phyloP scores from a whole-genome alignment of 2,888 invertebrate genomes.

The Dilophus febrilis region DNA sequence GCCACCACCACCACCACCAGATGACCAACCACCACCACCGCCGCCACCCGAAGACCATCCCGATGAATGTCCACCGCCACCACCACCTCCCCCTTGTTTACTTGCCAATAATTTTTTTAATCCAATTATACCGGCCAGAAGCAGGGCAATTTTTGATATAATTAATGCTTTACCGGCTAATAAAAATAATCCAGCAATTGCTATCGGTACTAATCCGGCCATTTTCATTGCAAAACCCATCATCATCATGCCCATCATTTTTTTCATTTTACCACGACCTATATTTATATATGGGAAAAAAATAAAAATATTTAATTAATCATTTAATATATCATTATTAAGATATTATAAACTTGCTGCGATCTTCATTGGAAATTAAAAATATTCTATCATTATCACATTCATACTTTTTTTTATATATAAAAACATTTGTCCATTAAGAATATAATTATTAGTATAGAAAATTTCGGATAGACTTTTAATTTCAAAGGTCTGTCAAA shows the following conservation, averaged over 20 bases:
- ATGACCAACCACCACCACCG: conserved; percentile 30
- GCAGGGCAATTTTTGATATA: conserved; percentile 57
- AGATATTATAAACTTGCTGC: too few relatives aligned
- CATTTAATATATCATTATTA: too few relatives aligned
- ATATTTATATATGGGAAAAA: conserved; percentile 14
- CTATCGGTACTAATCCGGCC: conserved; percentile 62
- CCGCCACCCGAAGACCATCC: conserved; percentile 34
- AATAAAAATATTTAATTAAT: too few relatives aligned
- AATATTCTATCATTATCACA: too few relatives aligned
- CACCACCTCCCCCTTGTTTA: conserved; percentile 40
- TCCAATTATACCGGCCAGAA: conserved; percentile 64
- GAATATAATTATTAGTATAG: too few relatives aligned
- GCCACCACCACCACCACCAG: conserved; percentile 34
- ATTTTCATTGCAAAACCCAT: conserved; percentile 75
- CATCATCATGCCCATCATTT: conserved; percentile 85
- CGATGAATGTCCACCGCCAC: conserved; percentile 31
- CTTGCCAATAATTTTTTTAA: conserved; percentile 62
- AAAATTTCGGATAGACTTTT: too few relatives aligned
- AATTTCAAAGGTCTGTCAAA: too few relatives aligned
- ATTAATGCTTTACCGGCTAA: conserved; percentile 76
- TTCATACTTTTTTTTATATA: too few relatives aligned
- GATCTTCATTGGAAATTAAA: too few relatives aligned
- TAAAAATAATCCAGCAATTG: conserved; percentile 63
- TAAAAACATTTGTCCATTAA: too few relatives aligned
- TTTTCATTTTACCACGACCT: conserved; percentile 76